Base-by-base conservation (phyloP, 30 jellyfish, hydroid and myxozoan species). In the Rhopilema esculentum region DNA sequence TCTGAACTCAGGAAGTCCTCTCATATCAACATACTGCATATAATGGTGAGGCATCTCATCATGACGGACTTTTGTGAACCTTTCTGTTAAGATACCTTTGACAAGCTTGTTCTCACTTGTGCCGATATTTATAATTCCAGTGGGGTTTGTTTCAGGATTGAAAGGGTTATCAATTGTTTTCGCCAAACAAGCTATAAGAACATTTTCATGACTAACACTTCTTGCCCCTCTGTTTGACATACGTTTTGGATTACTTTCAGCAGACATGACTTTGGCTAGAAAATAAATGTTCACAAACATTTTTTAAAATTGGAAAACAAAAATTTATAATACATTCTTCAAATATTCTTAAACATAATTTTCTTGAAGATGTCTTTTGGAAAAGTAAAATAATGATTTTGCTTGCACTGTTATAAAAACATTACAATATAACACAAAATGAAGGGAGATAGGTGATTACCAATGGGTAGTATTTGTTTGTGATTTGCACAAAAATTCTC, bases 81-180 rank as follows among this genome's bases (percentile, higher is more conserved):
- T 91, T 70, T 85, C 93, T 29, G 27, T 70, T 53, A 85, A 24
- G 16, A 91, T 18, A 50, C 85, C 97, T 33, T 12, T 20, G 40
- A 86, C 62, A 25, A 91, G 69, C 33, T 72, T 66, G 53, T 85
- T 91, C 72, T 91, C 97, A 72, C 96, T 88, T 4, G 97, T 91
- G 0, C 97, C 97, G 84, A 91, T 51, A 62, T 91, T 91, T 79
- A 91, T 78, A n/a, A 85, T 72, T 1, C 97, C 97, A 65, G 63
- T 79, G 16, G 97, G 97, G 49, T 85, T 91, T 12, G 66, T 40
- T 29, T 52, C 68, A 40, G 40, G 61, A 66, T 91, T 66, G 49
- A 74, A 91, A 4, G 93, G 97, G 53, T 91, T 91, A 8, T 51
- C 85, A 21, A 28, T n/a, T 28, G 93, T 69, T 81, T 53, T 27